Evolutionary conservation across 2,888 invertebrate genomes (phyloP).

Genomic region (Stegana nigrithorax): DNA sequence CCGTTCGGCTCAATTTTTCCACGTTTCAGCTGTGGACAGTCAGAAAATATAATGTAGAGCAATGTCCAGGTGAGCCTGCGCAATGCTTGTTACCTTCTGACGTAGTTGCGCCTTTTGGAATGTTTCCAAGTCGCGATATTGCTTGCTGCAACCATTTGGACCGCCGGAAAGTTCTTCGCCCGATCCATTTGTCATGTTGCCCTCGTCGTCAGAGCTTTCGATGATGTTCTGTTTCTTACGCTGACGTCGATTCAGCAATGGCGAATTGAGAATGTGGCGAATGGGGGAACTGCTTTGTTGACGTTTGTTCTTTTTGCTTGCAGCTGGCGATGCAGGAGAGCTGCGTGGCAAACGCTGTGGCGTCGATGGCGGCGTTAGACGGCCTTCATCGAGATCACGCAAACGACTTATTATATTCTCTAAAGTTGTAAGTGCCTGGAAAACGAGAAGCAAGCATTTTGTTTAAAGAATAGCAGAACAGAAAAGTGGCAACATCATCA

Average conservation of each 20-base stretch:
- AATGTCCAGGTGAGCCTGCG: too few species aligned
- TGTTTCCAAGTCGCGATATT: slow-evolving; percentile 87
- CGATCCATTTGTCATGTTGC: slow-evolving; percentile 71
- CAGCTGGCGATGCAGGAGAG: slow-evolving; percentile 81
- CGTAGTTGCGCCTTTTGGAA: slow-evolving; percentile 92
- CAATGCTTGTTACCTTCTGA: slow-evolving; percentile 88
- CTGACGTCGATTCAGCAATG: slow-evolving; percentile 80
- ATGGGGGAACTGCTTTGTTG: slow-evolving; percentile 86
- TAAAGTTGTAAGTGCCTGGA: slow-evolving; percentile 72
- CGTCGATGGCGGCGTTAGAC: slow-evolving; percentile 69
- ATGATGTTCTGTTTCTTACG: slow-evolving; percentile 79
- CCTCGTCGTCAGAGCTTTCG: slow-evolving; percentile 88
- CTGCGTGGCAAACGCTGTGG: slow-evolving; percentile 78
- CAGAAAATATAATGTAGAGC: too few species aligned
- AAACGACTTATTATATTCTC: slow-evolving; percentile 73
- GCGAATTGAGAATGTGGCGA: slow-evolving; percentile 84
- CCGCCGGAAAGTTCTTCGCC: slow-evolving; percentile 70
- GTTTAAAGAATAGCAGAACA: not conserved
- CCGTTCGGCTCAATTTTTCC: slow-evolving; percentile 74
- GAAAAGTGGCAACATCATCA: not conserved
- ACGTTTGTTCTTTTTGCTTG: slow-evolving; percentile 78
- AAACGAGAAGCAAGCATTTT: slow-evolving; percentile 15
- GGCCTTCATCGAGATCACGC: slow-evolving; percentile 71
- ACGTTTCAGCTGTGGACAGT: slow-evolving; percentile 79
- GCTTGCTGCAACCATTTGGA: slow-evolving; percentile 71